phyloP scores from a whole-genome alignment of 2,888 invertebrate species.

The Drosophila picticornis region DNA sequence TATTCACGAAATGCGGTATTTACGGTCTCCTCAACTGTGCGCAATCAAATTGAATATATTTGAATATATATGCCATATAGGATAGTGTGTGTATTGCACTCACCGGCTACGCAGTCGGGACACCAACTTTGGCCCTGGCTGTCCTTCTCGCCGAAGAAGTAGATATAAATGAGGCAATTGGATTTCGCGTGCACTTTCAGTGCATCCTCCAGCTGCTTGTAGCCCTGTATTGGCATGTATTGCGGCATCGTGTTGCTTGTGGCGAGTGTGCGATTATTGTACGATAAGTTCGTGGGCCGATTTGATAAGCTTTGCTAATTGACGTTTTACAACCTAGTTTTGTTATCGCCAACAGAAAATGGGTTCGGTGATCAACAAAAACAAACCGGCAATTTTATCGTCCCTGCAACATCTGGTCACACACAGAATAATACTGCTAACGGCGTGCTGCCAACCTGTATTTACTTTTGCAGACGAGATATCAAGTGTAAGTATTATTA shows the following conservation, averaged over 20 bases:
- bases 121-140: conserved; percentile 92
- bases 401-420: conserved; percentile 6
- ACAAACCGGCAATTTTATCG: conserved; percentile 21
- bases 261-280: neutral
- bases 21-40: conserved; percentile 87
- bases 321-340: conserved; percentile 31
- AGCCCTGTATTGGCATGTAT: conserved; percentile 49
- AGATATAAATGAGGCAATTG: conserved; percentile 65
- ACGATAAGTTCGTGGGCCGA: neutral
- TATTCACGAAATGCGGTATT: conserved; percentile 87
- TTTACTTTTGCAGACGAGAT: neutral
- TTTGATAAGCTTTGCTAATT: conserved; percentile 32
- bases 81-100: conserved; percentile 45
- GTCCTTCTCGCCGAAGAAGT: conserved; percentile 83
- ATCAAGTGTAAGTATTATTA: neutral
- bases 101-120: conserved; percentile 93
- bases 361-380: conserved; percentile 4
- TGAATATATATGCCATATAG: too few species aligned
- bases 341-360: conserved; percentile 28
- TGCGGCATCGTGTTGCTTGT: conserved; percentile 51
- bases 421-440: neutral
- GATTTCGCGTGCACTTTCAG: conserved; percentile 37
- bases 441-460: conserved; percentile 37
- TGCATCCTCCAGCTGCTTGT: conserved; percentile 49
- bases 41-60: neutral